Conservation (phyloP, 2,888 invertebrate species). For the Biston betularia region DNA sequence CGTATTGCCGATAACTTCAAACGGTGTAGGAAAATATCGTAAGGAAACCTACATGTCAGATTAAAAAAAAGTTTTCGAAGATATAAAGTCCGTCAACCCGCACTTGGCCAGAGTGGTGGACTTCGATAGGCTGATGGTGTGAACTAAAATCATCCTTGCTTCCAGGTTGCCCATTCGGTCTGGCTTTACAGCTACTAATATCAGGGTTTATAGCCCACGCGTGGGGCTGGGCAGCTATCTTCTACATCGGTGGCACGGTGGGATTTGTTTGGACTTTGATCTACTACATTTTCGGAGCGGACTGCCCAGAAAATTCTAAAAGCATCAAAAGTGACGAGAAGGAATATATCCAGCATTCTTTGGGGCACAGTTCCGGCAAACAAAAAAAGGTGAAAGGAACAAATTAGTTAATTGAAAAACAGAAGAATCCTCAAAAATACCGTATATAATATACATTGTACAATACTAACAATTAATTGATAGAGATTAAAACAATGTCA, state of each 20-base stretch:
- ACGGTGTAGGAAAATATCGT: no score
- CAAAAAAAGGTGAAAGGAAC: neutral
- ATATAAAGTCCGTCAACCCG: no score
- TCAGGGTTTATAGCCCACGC: constrained; percentile 49
- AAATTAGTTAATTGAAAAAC: neutral
- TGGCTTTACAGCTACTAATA: constrained; percentile 68
- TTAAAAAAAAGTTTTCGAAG: no score
- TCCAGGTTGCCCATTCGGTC: constrained; percentile 9
- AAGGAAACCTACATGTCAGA: no score
- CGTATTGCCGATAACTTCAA: no score
- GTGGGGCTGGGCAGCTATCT: constrained; percentile 87
- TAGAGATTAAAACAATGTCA: no score
- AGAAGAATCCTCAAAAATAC: no score
- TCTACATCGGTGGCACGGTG: constrained; percentile 83
- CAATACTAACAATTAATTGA: no score
- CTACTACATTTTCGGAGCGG: neutral
- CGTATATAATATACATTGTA: no score
- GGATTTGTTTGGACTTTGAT: constrained; percentile 47
- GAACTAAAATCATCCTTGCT: neutral
- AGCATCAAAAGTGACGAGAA: neutral
- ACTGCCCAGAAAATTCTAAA: neutral
- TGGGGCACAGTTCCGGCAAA: neutral
- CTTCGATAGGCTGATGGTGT: no score
- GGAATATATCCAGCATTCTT: neutral
- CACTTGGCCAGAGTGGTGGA: no score